Evolutionary conservation across 2,797 vertebrate species (phyloP).

Genomic region (Sternotherus odoratus): DNA sequence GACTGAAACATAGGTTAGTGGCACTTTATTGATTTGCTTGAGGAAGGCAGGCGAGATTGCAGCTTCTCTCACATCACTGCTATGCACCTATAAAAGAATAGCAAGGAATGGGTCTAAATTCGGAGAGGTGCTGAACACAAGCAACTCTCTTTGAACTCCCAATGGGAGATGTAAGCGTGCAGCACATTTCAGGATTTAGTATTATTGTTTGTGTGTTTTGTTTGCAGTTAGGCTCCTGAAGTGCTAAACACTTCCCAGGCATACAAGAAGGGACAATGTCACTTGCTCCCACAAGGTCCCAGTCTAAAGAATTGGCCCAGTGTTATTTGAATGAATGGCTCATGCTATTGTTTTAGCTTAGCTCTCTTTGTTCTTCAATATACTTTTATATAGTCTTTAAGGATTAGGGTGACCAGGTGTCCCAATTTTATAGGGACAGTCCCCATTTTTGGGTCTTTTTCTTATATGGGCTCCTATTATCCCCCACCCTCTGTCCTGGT

Average conservation of each 20-base stretch:
- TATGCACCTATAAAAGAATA: neutral
- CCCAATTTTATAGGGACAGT: too few relatives aligned
- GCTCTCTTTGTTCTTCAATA: constrained; percentile 37
- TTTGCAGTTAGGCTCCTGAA: neutral
- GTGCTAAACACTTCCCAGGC: neutral
- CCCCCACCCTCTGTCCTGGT: too few relatives aligned
- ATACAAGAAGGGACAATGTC: fast-evolving
- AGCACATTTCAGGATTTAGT: neutral
- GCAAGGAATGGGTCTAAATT: neutral
- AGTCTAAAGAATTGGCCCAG: neutral
- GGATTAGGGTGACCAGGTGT: neutral
- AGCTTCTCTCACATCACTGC: constrained; percentile 37
- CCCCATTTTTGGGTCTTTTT: too few relatives aligned
- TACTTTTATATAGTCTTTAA: constrained; percentile 29
- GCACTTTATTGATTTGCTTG: constrained; percentile 60
- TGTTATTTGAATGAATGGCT: constrained; percentile 12
- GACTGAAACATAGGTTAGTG: constrained; percentile 17
- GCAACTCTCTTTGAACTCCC: neutral
- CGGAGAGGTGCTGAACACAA: neutral
- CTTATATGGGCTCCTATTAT: too few relatives aligned
- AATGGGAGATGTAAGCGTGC: neutral
- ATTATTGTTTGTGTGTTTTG: neutral
- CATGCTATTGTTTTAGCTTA: constrained; percentile 35
- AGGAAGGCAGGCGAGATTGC: constrained; percentile 47
- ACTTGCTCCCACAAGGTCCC: fast-evolving